Base-by-base conservation (phyloP, 2,797 vertebrate genomes). In the Anguilla marmorata region DNA sequence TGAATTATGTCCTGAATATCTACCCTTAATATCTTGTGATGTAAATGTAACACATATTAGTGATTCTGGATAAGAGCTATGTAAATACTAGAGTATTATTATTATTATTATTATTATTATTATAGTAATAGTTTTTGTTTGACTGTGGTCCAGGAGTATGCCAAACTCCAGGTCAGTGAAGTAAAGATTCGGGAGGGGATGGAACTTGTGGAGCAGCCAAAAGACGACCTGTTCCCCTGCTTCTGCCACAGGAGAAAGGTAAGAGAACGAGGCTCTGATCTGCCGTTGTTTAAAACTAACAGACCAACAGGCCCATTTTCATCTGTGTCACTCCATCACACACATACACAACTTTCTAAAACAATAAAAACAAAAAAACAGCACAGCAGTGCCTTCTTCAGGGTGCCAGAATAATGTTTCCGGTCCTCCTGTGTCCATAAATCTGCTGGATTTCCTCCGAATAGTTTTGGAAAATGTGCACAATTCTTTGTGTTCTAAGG, bases 191-290 rank as follows among this genome's bases (percentile, higher is more conserved):
- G 97, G 91, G 93, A 97, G 30, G 98, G 95, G 60, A 99, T 99
- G 99, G 95, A 97, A 92, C 94, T 93, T 9, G 98, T 99, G 30
- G 96, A 96, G 58, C 97, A 98, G 89, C 95, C 97, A 0, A 93
- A 93, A 19, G 98, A 99, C 3, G 97, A 99, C 90, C 96, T 98
- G 91, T 99, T 99, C 74, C 97, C 98, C 12, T 99, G 99, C 90
- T 94, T 90, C 19, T 99, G 99, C 91, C 96, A 96, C 84, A 95
- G 96, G 92, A 95, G 72, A 86, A 93, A 92, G 96, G 98, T 98
- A 95, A 88, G 30, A 56, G 19, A 30, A 63, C 27, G 63, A 12
- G 79, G 11, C 66, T 74, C 11, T 74, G 27, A 37, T 11, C 27
- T 30, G 8, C n/a, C 1, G 5, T 12, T 6, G 27, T 69, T 30